Conservation (phyloP, 2,797 vertebrate genomes). For the Monodelphis domestica region DNA sequence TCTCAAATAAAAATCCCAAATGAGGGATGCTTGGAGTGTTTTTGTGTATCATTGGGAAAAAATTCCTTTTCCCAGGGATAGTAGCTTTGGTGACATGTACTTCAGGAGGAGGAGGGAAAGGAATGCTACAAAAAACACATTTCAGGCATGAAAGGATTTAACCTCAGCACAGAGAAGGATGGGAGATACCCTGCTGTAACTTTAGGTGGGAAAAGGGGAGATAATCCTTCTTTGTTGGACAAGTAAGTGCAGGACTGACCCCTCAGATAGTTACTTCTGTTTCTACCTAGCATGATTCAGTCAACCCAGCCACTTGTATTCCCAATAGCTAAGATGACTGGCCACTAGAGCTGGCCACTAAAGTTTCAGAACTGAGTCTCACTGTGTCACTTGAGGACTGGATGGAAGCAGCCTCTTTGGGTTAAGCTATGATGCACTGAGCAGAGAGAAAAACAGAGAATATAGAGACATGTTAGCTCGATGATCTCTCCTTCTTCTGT, state of each 20-base stretch:
- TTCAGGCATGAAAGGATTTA: neutral
- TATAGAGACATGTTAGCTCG: constrained; percentile 39
- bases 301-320: fast-evolving
- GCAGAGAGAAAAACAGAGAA: neutral
- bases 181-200: neutral
- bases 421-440: fast-evolving
- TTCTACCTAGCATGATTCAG: neutral
- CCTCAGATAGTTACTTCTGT: fast-evolving
- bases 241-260: neutral
- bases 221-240: neutral
- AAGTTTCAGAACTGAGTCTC: neutral
- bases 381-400: neutral
- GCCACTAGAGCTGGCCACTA: fast-evolving
- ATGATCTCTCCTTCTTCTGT: neutral
- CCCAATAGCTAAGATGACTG: neutral
- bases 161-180: neutral
- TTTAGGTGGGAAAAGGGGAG: neutral
- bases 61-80: neutral
- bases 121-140: neutral
- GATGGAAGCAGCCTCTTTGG: neutral
- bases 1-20: constrained; percentile 24
- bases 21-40: neutral
- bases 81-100: neutral
- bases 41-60: neutral
- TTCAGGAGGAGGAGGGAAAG: neutral